These are phyloP conservation scores for Eufriesea mexicana DNA, from an alignment of 1,140 invertebrate species.

Conservation along the genomic window DNA sequence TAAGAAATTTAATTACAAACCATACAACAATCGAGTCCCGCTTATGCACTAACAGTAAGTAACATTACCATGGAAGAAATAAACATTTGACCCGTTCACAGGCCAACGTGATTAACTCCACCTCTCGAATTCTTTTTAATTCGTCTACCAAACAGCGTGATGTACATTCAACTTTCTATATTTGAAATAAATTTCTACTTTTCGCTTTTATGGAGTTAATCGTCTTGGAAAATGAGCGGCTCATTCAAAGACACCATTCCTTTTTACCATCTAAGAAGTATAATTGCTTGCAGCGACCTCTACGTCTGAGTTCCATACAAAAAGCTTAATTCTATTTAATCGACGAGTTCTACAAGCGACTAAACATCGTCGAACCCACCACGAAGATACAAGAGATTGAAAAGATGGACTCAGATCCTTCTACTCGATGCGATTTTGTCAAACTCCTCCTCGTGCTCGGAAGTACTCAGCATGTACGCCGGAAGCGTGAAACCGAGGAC, in stretches of 20 bases:
- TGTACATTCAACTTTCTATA: too few relatives aligned
- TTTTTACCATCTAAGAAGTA: not conserved
- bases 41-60: slow-evolving; percentile 3
- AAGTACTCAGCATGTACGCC: slow-evolving; percentile 86
- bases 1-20: slow-evolving; percentile 32
- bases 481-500: slow-evolving; percentile 85
- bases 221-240: too few relatives aligned
- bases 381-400: not conserved
- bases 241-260: too few relatives aligned
- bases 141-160: too few relatives aligned
- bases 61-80: not conserved
- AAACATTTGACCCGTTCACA: too few relatives aligned
- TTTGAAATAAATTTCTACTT: too few relatives aligned
- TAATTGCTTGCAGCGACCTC: not conserved
- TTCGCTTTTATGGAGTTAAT: too few relatives aligned
- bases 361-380: not conserved
- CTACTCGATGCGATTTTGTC: slow-evolving; percentile 80
- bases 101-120: too few relatives aligned
- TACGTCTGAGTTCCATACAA: not conserved
- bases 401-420: too few relatives aligned
- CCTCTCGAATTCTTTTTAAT: too few relatives aligned
- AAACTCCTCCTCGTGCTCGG: slow-evolving; percentile 86
- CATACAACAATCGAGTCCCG: not conserved
- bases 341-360: slow-evolving; percentile 7
- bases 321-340: not conserved